These are phyloP conservation scores for Axea sp. DNA, from an alignment of 2,888 invertebrate genomes.

Conservation along the genomic window DNA sequence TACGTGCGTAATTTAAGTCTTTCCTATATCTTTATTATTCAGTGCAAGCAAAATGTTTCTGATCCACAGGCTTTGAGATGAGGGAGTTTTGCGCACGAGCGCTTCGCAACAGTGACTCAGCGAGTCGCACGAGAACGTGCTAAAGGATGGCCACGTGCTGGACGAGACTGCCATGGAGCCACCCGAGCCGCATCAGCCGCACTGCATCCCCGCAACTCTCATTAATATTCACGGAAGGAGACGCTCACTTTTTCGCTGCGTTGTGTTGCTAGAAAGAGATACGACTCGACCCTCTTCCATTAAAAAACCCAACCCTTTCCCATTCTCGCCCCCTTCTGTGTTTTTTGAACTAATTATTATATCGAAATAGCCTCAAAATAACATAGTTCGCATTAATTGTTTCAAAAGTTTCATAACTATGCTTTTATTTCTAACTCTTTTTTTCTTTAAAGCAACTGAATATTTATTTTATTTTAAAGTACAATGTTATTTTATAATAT, in stretches of 20 bases:
- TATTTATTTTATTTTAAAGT: too few species aligned
- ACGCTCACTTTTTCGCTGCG: slow-evolving; percentile 75
- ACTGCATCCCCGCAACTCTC: slow-evolving; percentile 66
- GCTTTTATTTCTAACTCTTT: too few species aligned
- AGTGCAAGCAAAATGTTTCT: slow-evolving; percentile 59
- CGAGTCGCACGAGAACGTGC: slow-evolving; percentile 65
- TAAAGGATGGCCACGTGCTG: slow-evolving; percentile 69
- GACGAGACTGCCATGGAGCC: slow-evolving; percentile 63
- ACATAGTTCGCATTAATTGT: too few species aligned
- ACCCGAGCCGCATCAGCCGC: slow-evolving; percentile 60
- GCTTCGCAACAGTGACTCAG: slow-evolving; percentile 65
- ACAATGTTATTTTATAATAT: too few species aligned
- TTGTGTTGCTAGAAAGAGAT: slow-evolving; percentile 75
- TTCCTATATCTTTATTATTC: slow-evolving; percentile 56
- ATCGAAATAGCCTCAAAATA: slow-evolving; percentile 5
- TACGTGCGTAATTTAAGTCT: slow-evolving; percentile 49
- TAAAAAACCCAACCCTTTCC: slow-evolving; percentile 7
- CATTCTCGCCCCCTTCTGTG: not conserved
- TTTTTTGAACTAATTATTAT: slow-evolving; percentile 32
- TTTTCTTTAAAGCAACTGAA: not conserved
- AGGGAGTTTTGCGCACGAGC: slow-evolving; percentile 62
- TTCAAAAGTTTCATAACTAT: too few species aligned
- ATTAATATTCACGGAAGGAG: slow-evolving; percentile 76
- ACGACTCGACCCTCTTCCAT: slow-evolving; percentile 66
- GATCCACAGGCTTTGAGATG: slow-evolving; percentile 58